phyloP scores from a whole-genome alignment of 2,113 vertebrate genomes.

The Morone chrysops region DNA sequence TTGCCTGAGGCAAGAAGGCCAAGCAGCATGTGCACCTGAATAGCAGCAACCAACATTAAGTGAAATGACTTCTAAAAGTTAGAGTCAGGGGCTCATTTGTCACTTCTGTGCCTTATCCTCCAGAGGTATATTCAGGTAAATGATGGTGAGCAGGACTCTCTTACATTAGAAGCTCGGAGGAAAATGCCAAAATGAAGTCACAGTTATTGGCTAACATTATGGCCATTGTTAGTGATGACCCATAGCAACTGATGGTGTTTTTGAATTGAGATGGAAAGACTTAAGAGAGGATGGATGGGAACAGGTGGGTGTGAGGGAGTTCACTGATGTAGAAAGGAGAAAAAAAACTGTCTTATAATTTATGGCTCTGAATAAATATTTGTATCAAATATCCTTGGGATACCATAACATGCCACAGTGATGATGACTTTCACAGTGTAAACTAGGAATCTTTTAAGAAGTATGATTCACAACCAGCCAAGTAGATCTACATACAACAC shows the following conservation, averaged over 20 bases:
- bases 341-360: background rate
- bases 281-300: background rate
- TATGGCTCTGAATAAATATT: background rate
- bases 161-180: background rate
- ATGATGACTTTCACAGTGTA: background rate
- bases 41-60: constrained; percentile 39
- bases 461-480: background rate
- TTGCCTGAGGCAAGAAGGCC: constrained; percentile 58
- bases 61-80: constrained; percentile 44
- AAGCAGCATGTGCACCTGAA: constrained; percentile 56
- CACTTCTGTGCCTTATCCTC: background rate
- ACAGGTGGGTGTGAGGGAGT: background rate
- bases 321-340: background rate
- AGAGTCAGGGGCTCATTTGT: constrained; percentile 24
- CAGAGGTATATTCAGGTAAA: constrained; percentile 18
- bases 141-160: constrained; percentile 4
- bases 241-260: background rate
- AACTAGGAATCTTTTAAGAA: background rate
- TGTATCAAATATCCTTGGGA: background rate
- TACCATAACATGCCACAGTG: background rate
- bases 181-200: constrained; percentile 16
- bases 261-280: background rate
- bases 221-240: background rate
- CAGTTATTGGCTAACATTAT: constrained; percentile 21
- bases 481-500: background rate